Conservation (phyloP, 1,140 invertebrate species). For the Atta cephalotes region DNA sequence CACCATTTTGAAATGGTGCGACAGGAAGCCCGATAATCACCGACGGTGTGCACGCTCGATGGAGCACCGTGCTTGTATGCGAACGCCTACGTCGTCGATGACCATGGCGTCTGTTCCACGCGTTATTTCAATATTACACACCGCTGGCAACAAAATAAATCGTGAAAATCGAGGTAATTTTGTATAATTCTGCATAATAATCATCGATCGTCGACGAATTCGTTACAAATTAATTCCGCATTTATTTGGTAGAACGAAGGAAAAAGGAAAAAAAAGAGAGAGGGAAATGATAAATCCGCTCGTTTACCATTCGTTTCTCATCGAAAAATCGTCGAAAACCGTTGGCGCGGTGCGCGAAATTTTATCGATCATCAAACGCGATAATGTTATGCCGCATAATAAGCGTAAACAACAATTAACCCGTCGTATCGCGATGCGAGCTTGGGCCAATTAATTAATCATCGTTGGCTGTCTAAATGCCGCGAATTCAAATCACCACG, state of each 20-base stretch:
- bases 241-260: slow-evolving; percentile 32
- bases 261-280: slow-evolving; percentile 7
- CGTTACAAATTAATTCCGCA: slow-evolving; percentile 53
- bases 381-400: slow-evolving; percentile 61
- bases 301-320: slow-evolving; percentile 8
- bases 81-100: slow-evolving; percentile 53
- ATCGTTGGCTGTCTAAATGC: slow-evolving; percentile 56
- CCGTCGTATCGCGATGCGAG: slow-evolving; percentile 50
- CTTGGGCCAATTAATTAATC: slow-evolving; percentile 57
- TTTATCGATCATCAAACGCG: slow-evolving; percentile 60
- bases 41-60: slow-evolving; percentile 58
- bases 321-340: slow-evolving; percentile 54
- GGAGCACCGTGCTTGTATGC: slow-evolving; percentile 38
- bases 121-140: slow-evolving; percentile 63
- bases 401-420: slow-evolving; percentile 63
- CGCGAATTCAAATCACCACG: slow-evolving; percentile 58
- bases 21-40: slow-evolving; percentile 84
- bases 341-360: slow-evolving; percentile 37
- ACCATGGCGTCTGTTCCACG: slow-evolving; percentile 69
- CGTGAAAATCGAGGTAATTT: slow-evolving; percentile 54
- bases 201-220: slow-evolving; percentile 51
- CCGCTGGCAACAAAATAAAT: slow-evolving; percentile 61
- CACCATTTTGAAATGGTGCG: slow-evolving; percentile 73
- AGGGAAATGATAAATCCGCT: slow-evolving; percentile 23
- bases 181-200: slow-evolving; percentile 64